Conservation (phyloP, 1,140 invertebrate genomes). For the Subanguina moxae region DNA sequence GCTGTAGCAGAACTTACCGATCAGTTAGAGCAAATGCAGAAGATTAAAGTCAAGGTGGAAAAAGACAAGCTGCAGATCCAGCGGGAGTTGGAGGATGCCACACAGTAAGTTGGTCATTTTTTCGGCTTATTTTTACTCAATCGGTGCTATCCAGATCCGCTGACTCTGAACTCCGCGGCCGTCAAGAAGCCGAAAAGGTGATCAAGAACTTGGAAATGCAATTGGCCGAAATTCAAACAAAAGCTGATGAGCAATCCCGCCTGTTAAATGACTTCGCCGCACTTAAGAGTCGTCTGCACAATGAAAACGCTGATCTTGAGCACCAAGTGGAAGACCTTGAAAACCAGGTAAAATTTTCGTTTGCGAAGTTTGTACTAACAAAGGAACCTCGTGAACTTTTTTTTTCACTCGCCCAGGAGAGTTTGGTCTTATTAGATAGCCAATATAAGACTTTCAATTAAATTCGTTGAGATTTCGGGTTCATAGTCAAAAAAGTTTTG, state of each 20-base stretch:
- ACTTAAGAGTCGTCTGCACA: slow-evolving; percentile 91
- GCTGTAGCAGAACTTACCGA: slow-evolving; percentile 95
- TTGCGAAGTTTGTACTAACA: too few relatives aligned
- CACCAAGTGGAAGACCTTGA: slow-evolving; percentile 93
- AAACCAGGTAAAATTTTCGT: slow-evolving; percentile 54
- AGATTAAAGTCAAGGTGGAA: slow-evolving; percentile 87
- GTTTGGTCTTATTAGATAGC: too few relatives aligned
- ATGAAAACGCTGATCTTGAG: slow-evolving; percentile 90
- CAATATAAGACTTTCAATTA: too few relatives aligned
- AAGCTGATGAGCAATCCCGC: slow-evolving; percentile 90
- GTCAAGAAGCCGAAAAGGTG: slow-evolving; percentile 54
- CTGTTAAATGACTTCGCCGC: slow-evolving; percentile 90
- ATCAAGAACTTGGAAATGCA: slow-evolving; percentile 56
- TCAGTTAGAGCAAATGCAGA: slow-evolving; percentile 98
- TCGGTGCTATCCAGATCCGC: slow-evolving; percentile 9
- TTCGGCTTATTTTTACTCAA: too few relatives aligned
- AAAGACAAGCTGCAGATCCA: slow-evolving; percentile 56
- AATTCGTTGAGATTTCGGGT: too few relatives aligned
- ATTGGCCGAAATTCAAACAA: slow-evolving; percentile 82
- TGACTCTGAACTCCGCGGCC: slow-evolving; percentile 43
- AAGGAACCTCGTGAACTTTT: too few relatives aligned
- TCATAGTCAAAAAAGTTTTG: too few relatives aligned
- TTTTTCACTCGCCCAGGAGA: too few relatives aligned
- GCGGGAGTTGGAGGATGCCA: slow-evolving; percentile 56
- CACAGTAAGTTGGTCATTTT: slow-evolving; percentile 16